Base-by-base conservation (phyloP, 2,113 vertebrate species). In the Ancistrus triradiatus region DNA sequence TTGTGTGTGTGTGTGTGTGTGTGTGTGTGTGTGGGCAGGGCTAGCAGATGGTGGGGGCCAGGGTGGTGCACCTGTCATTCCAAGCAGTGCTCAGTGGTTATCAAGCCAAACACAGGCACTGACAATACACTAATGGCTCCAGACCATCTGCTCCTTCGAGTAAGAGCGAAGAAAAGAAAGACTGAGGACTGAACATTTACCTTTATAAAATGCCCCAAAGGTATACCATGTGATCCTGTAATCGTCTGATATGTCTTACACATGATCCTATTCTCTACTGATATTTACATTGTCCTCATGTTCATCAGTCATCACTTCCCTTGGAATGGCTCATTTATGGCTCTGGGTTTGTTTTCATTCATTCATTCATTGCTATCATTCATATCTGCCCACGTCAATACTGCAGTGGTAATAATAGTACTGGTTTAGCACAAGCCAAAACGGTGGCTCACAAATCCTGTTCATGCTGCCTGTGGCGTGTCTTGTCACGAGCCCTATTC, bases 41-140 rank as follows among this genome's bases (percentile, higher is more conserved):
- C 74, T 78, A 76, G 85, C 86, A 88, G 85, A 85, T 87, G 90
- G 87, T 76, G 81, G 81, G 84, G 86, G 84, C 79, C 79, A 77
- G 86, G 85, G 85, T 88, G 83, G 76, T 87, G 87, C 85, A 89
- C 90, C 91, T 93, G 89, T 88, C 82, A 67, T 79, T 76, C 81
- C 77, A 83, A 87, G 87, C 84, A 80, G 64, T 76, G 63, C 61
- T 77, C 81, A 74, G 83, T 87, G 77, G 84, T 86, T 85, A 87
- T 88, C 85, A 81, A 81, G 83, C 84, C 86, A 81, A 80, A 87
- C 81, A 74, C 81, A 49, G 9, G 81, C 86, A 84, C 78, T 88
- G 87, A 92, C 89, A 89, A 91, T 89, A 88, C 85, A 79, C 85
- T 86, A 89, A 89, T 90, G 90, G 88, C 81, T 70, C 83, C 86